These are phyloP conservation scores for Solea senegalensis DNA, from an alignment of 2,113 vertebrate genomes.

Conservation along the genomic window DNA sequence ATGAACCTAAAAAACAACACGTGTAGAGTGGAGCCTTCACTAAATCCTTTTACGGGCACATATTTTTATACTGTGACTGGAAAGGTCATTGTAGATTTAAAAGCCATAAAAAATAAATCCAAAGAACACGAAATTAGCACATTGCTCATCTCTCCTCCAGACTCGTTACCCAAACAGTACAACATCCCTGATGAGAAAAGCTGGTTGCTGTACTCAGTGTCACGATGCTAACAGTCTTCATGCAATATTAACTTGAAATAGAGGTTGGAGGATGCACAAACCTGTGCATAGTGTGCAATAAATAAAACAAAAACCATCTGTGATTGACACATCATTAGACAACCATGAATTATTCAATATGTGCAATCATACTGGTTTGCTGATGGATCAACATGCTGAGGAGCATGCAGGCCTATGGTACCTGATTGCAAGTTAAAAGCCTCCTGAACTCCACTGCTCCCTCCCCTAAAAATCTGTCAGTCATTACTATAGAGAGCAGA, in stretches of 20 bases:
- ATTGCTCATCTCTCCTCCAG: constrained; percentile 34
- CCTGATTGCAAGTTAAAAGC: constrained; percentile 78
- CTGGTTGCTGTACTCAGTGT: constrained; percentile 50
- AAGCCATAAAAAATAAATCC: constrained; percentile 32
- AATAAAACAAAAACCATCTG: constrained; percentile 77
- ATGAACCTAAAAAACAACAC: constrained; percentile 30
- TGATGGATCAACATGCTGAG: constrained; percentile 70
- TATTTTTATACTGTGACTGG: neutral
- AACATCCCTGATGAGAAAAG: constrained; percentile 55
- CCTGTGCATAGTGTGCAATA: constrained; percentile 60
- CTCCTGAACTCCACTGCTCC: constrained; percentile 54
- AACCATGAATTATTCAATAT: constrained; percentile 78
- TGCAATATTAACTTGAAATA: constrained; percentile 75
- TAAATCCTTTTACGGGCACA: constrained; percentile 10
- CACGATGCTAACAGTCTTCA: constrained; percentile 63
- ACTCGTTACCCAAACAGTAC: constrained; percentile 55
- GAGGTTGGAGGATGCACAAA: constrained; percentile 64
- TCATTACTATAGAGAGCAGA: constrained; percentile 58
- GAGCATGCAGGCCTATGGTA: constrained; percentile 55
- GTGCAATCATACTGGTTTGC: constrained; percentile 75
- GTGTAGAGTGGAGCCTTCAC: constrained; percentile 25
- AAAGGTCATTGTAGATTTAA: constrained; percentile 39
- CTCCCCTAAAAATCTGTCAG: constrained; percentile 63
- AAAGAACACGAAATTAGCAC: constrained; percentile 8
- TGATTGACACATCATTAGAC: constrained; percentile 81